Percentiles rank a stretch among this genome's conserved stretches.
Conservation (phyloP, 2,797 vertebrate species). For the Esox masquinongy region DNA sequence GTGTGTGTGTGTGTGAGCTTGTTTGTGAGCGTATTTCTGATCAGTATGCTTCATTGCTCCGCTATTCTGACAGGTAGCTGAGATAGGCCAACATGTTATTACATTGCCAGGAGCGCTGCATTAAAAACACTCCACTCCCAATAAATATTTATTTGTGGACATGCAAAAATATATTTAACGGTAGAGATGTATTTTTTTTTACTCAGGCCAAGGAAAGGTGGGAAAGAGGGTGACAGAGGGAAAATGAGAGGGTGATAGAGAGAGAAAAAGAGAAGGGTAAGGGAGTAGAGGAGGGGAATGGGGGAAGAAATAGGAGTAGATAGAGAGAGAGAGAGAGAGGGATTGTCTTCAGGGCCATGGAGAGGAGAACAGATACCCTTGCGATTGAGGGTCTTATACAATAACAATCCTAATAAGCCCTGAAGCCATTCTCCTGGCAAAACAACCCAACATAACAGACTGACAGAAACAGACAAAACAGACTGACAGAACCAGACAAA, state of each 20-base stretch:
- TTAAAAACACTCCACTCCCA: slow-evolving; percentile 35
- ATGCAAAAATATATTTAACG: slow-evolving; percentile 31
- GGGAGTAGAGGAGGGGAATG: neutral
- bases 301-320: neutral
- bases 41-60: slow-evolving; percentile 22
- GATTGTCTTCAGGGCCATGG: slow-evolving; percentile 7
- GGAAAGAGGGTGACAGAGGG: neutral
- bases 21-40: neutral
- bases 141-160: slow-evolving; percentile 45
- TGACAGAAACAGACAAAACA: neutral
- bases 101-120: slow-evolving; percentile 38
- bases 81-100: slow-evolving; percentile 37
- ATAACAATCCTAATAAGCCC: neutral
- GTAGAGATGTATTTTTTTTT: slow-evolving; percentile 15
- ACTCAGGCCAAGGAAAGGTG: slow-evolving; percentile 5
- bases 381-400: neutral
- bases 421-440: neutral
- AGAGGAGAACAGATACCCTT: neutral
- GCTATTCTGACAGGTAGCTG: slow-evolving; percentile 38
- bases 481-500: too few species aligned
- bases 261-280: neutral
- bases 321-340: neutral
- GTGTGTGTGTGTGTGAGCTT: slow-evolving; percentile 3
- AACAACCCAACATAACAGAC: too few species aligned
- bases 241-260: neutral